A percentile compares a stretch with the other conserved stretches of the same genome.
Conservation (phyloP, 2,113 vertebrate species). For the Mormyrus iriodes region DNA sequence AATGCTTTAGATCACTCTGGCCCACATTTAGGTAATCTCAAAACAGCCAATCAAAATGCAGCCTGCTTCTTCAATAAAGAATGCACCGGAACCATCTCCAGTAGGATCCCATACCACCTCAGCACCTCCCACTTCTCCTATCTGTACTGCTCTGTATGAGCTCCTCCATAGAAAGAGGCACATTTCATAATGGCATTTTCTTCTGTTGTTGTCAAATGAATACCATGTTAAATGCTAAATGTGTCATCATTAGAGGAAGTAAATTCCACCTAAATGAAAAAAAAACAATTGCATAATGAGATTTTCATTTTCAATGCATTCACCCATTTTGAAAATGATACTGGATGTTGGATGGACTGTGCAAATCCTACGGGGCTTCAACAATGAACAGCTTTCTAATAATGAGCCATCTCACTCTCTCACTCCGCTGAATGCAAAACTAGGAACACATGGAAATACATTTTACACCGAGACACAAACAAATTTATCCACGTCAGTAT, state of each 20-base stretch:
- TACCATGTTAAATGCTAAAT: neutral
- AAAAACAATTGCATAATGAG: neutral
- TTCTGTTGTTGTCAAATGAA: neutral
- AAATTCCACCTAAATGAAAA: neutral
- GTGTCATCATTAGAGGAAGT: neutral
- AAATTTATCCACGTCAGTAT: neutral
- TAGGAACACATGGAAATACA: neutral
- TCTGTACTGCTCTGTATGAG: neutral
- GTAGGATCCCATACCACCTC: neutral
- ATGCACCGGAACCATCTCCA: neutral
- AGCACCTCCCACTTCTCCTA: neutral
- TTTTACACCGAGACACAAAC: neutral
- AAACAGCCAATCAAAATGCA: neutral
- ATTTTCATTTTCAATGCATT: neutral
- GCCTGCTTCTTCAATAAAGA: neutral
- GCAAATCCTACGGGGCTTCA: neutral
- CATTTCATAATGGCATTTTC: neutral
- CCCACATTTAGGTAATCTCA: neutral
- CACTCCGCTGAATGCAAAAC: neutral
- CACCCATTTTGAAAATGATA: neutral
- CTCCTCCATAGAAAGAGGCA: neutral
- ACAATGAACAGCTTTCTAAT: neutral
- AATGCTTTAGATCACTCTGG: slow-evolving; percentile 10
- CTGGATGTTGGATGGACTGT: neutral
- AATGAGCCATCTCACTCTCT: neutral